Evolutionary conservation across 2,888 invertebrate species (phyloP).

Genomic region (Zhuqinia jingwanae): DNA sequence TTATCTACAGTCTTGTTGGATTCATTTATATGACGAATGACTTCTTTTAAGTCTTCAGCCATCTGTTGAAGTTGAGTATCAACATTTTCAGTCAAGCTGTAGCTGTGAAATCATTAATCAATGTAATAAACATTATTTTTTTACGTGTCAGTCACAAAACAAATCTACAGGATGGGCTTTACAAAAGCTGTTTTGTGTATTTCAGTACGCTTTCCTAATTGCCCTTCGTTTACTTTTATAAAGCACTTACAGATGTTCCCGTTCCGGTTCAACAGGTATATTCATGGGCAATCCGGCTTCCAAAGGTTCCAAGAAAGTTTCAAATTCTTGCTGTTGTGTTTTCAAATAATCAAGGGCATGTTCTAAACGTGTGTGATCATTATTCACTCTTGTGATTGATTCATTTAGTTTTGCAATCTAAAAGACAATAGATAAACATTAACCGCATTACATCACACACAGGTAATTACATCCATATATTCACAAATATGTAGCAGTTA

Average conservation of each 20-base stretch:
- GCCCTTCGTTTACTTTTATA: no score
- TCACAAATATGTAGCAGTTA: no score
- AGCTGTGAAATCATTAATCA: conserved; percentile 82
- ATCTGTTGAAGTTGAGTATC: conserved; percentile 96
- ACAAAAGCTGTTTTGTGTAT: no score
- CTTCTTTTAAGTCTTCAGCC: conserved; percentile 97
- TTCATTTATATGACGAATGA: conserved; percentile 96
- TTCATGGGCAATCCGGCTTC: conserved; percentile 82
- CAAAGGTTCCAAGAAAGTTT: conserved; percentile 91
- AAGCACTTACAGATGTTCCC: conserved; percentile 90
- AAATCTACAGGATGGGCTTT: no score
- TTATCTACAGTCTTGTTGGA: conserved; percentile 91
- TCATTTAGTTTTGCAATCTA: conserved; percentile 92
- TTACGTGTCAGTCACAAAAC: no score
- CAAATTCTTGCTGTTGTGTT: conserved; percentile 95
- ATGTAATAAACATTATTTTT: background rate
- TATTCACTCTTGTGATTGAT: conserved; percentile 92
- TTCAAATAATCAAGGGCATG: conserved; percentile 96
- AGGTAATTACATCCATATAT: no score
- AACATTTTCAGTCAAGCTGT: conserved; percentile 92
- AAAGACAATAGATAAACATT: conserved; percentile 68
- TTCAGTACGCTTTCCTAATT: no score
- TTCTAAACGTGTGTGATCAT: conserved; percentile 93
- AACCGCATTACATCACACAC: no score
- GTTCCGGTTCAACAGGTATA: conserved; percentile 86